Evolutionary conservation across 2,797 vertebrate genomes (phyloP).

Genomic region (Oreochromis grahami): DNA sequence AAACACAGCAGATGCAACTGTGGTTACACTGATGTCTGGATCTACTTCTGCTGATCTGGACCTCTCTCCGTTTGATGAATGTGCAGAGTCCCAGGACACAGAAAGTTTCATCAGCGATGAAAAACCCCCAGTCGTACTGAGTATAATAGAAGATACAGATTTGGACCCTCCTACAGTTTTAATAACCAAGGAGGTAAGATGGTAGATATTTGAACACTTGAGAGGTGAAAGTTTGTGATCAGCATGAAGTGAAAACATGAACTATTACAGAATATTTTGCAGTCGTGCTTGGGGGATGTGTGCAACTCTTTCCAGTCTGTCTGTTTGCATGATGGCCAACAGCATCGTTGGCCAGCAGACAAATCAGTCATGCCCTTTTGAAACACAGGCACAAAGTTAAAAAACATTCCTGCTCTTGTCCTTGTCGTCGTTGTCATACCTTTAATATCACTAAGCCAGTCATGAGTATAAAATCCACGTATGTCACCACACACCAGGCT

Average conservation of each 20-base stretch:
- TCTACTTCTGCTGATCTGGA: neutral
- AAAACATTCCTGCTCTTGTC: conserved; percentile 42
- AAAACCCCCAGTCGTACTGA: conserved; percentile 29
- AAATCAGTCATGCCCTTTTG: conserved; percentile 22
- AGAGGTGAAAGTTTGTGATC: neutral
- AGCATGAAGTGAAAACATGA: neutral
- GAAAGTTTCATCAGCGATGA: neutral
- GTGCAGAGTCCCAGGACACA: neutral
- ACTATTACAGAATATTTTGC: neutral
- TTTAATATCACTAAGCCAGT: neutral
- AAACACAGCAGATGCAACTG: neutral
- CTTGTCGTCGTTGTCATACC: conserved; percentile 45
- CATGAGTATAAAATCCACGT: neutral
- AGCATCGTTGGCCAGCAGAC: conserved; percentile 7
- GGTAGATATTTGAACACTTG: neutral
- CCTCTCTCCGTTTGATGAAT: neutral
- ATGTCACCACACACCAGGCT: neutral
- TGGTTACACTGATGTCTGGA: neutral
- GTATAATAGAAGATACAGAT: conserved; percentile 61
- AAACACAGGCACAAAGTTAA: conserved; percentile 28
- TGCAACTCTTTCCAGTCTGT: neutral
- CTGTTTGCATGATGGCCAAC: neutral
- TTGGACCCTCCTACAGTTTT: conserved; percentile 1
- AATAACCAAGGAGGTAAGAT: conserved; percentile 50
- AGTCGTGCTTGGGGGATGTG: neutral